Evolutionary conservation across 2,113 vertebrate genomes (phyloP), one percentile per base, ranked within the genome.

Genomic region (Rhynchomys soricoides): DNA sequence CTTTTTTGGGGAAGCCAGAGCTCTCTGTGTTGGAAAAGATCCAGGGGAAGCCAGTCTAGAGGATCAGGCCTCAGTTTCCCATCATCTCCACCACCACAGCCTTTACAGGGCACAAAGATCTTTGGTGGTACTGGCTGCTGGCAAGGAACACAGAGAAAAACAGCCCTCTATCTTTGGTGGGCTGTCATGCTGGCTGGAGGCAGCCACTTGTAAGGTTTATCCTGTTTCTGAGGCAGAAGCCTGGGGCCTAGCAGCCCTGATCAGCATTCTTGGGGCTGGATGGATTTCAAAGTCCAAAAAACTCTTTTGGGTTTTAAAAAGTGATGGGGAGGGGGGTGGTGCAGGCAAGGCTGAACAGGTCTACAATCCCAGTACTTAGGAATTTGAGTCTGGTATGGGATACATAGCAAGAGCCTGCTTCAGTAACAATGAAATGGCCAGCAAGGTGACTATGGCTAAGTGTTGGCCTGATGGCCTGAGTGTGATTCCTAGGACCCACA

Each of bases 1-100:
- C 97, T 96, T 97, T 97, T 97, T 96, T 87, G 97, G 97, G 96
- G 97, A 97, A 96, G 91, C 83, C 93, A 79, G 86, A 83, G 89
- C 62, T 96, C 82, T 7, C 6, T 90, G 86, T 92, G 55, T 89
- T 93, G 92, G 95, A 94, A 96, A 94, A 73, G 90, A 95, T 71
- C 68, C 77, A 91, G 52, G 31, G 57, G 37, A 85, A 83, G 34
- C 68, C 50, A 40, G n/a, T 9, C 91, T 66, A 74, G 92, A 93
- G 59, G 31, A 70, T 45, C 1, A 0, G 26, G 77, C 89, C 96
- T 97, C 95, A 97, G 96, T 97, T 97, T 95, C 97, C 88, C 52
- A 24, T 34, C 29, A 26, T 37, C 66, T 29, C 26, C 22, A 11
- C 45, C 37, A 10, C 64, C 40, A 5, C 1, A 16, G 74, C 50